phyloP scores from a whole-genome alignment of 2,113 vertebrate genomes.

The Mobula hypostoma region DNA sequence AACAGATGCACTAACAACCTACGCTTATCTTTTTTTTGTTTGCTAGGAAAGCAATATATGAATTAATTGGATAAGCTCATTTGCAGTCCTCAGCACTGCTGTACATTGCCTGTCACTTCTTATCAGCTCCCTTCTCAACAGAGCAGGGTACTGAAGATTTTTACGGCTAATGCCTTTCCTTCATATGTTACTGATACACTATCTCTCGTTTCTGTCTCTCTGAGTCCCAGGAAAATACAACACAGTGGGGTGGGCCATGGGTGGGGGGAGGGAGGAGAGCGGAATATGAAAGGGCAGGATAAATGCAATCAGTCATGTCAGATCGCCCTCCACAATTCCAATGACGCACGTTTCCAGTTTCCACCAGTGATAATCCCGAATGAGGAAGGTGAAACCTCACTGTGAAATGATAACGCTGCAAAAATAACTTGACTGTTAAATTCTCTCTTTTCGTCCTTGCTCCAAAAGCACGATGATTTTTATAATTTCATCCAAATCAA shows the following conservation, averaged over 20 bases:
- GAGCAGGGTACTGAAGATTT: not conserved
- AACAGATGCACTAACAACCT: constrained; percentile 12
- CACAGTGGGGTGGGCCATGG: too few species aligned
- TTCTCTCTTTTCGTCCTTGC: not conserved
- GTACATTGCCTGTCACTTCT: not conserved
- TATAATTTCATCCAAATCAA: not conserved
- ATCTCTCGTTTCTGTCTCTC: not conserved
- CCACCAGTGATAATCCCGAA: not conserved
- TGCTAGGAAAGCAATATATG: not conserved
- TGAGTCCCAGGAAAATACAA: too few species aligned
- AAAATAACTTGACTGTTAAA: not conserved
- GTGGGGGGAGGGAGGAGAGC: too few species aligned
- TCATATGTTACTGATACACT: not conserved
- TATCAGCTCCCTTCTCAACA: not conserved
- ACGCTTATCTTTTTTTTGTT: not conserved
- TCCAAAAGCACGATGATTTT: not conserved
- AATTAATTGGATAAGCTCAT: not conserved
- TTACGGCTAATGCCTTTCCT: not conserved
- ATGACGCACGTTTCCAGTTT: not conserved
- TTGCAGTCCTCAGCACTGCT: not conserved
- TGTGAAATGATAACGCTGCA: not conserved
- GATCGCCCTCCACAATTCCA: not conserved
- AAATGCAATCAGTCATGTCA: not conserved
- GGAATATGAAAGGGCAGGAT: not conserved
- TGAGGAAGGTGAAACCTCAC: not conserved